Conservation (phyloP, 2,888 invertebrate species). For the Agrotis segetum region DNA sequence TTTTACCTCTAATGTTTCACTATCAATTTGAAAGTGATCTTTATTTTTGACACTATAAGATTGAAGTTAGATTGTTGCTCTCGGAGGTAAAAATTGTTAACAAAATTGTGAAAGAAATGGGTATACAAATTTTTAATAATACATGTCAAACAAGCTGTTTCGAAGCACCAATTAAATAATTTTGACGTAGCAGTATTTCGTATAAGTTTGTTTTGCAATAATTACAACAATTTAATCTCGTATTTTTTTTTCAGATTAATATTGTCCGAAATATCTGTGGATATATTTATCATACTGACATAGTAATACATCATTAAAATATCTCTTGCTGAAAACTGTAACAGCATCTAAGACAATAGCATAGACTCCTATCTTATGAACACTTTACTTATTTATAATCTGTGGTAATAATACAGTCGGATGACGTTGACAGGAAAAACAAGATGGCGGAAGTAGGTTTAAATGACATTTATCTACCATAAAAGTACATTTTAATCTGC, state of each 20-base stretch:
- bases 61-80: no score
- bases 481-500: not conserved
- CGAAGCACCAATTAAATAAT: slow-evolving; percentile 44
- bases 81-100: no score
- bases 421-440: not conserved
- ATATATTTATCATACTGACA: not conserved
- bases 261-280: not conserved
- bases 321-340: not conserved
- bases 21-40: no score
- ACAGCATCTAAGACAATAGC: not conserved
- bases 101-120: not conserved
- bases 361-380: not conserved
- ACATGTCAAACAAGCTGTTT: slow-evolving; percentile 34
- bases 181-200: slow-evolving; percentile 22
- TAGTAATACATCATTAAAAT: not conserved
- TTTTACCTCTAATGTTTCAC: not conserved
- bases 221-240: not conserved
- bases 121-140: not conserved
- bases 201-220: not conserved
- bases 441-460: not conserved
- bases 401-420: slow-evolving; percentile 15
- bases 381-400: slow-evolving; percentile 6
- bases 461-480: slow-evolving; percentile 2
- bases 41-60: no score
- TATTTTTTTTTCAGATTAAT: not conserved